These are phyloP conservation scores for Diarsia brunnea DNA, from an alignment of 2,888 invertebrate genomes.

Conservation along the genomic window DNA sequence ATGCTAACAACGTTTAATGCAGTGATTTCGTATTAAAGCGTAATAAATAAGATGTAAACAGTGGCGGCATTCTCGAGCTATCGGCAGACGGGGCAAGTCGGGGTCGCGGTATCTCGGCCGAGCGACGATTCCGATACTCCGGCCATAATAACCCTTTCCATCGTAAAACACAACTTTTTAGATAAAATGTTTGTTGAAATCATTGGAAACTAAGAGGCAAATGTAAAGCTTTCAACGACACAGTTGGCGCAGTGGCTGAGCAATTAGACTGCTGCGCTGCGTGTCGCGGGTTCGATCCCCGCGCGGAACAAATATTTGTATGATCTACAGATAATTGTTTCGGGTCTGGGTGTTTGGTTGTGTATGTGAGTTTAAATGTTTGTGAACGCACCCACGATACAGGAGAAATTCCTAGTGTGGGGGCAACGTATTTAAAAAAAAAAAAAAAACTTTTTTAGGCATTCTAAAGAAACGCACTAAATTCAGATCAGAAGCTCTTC, in stretches of 20 bases:
- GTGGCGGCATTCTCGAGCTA: conserved; percentile 67
- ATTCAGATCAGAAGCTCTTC: no score
- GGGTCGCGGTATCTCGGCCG: conserved; percentile 76
- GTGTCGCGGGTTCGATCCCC: no score
- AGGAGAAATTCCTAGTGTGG: no score
- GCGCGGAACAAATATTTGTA: no score
- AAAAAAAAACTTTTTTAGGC: not conserved
- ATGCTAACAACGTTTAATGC: conserved; percentile 42
- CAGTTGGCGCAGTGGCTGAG: no score
- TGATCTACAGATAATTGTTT: no score
- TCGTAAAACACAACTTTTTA: conserved; percentile 59
- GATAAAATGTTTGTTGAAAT: conserved; percentile 35
- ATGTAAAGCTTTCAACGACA: not conserved
- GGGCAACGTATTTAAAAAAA: no score
- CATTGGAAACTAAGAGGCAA: conserved; percentile 5
- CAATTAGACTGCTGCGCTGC: no score
- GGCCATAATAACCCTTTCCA: conserved; percentile 67
- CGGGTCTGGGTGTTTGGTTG: no score
- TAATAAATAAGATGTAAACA: conserved; percentile 67
- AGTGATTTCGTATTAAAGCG: conserved; percentile 65
- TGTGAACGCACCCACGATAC: no score
- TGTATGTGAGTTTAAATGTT: no score
- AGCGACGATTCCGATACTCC: conserved; percentile 56
- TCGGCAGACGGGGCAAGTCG: conserved; percentile 73
- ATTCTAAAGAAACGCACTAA: not conserved